Percentiles rank a stretch among this genome's conserved stretches.
Evolutionary conservation across 2,888 invertebrate species (phyloP).

Genomic region (Macroteleia sp.): DNA sequence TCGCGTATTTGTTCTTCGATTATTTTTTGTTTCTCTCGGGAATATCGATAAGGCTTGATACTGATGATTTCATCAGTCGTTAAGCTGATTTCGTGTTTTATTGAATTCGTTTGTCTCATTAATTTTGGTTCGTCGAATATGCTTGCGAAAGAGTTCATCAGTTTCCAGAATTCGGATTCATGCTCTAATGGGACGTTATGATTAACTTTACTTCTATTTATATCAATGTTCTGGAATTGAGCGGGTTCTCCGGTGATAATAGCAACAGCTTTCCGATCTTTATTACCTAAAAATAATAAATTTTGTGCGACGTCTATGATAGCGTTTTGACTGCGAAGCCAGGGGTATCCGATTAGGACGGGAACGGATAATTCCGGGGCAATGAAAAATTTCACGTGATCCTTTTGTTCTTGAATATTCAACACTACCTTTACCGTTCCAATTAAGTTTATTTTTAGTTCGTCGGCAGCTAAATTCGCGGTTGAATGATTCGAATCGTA

Average conservation of each 20-base stretch:
- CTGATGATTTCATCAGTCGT: too few species aligned
- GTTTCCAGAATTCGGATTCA: background rate
- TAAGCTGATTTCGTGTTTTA: too few species aligned
- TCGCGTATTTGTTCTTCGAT: too few species aligned
- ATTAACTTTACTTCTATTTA: background rate
- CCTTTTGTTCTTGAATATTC: background rate
- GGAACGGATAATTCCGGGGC: background rate
- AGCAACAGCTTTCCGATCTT: background rate
- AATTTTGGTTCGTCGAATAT: too few species aligned
- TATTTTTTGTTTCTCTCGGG: too few species aligned
- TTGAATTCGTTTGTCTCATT: too few species aligned
- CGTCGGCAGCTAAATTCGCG: constrained; percentile 8
- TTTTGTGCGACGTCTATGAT: constrained; percentile 2
- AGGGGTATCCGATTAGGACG: constrained; percentile 3
- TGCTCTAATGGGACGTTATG: background rate
- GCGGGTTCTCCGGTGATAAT: background rate
- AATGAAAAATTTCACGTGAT: background rate
- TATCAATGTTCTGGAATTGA: too few species aligned
- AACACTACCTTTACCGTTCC: background rate
- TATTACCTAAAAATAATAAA: background rate
- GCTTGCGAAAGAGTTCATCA: background rate
- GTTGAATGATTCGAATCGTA: background rate
- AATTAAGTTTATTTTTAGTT: background rate
- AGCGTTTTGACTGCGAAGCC: constrained; percentile 5
- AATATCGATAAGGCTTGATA: too few species aligned